phyloP scores from a whole-genome alignment of 2,113 vertebrate species.

The Vulpes lagopus region DNA sequence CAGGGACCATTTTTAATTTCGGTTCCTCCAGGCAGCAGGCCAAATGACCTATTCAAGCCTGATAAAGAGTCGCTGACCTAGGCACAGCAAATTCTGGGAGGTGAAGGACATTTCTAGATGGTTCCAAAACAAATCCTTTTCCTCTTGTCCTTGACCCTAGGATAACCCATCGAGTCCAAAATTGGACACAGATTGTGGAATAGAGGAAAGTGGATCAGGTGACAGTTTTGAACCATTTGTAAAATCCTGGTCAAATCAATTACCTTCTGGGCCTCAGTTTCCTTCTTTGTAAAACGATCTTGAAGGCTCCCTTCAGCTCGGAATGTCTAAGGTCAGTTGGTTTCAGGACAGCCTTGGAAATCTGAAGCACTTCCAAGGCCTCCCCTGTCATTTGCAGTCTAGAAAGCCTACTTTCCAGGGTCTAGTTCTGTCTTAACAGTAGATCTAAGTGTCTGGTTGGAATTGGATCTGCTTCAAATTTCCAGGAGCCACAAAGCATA shows the following conservation, averaged over 20 bases:
- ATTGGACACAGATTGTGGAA: not conserved
- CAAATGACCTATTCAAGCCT: conserved; percentile 58
- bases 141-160: not conserved
- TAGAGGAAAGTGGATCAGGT: not conserved
- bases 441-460: conserved; percentile 31
- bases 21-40: conserved; percentile 52
- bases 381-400: not conserved
- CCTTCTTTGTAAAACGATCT: not conserved
- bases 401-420: conserved; percentile 38
- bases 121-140: conserved; percentile 50
- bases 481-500: conserved; percentile 51
- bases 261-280: not conserved
- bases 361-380: not conserved
- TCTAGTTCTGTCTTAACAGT: conserved; percentile 30
- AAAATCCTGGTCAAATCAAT: not conserved
- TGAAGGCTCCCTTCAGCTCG: not conserved
- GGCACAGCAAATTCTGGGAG: conserved; percentile 59
- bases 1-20: not conserved
- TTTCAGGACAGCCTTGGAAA: conserved; percentile 21
- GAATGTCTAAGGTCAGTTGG: not conserved
- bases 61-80: conserved; percentile 68
- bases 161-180: not conserved
- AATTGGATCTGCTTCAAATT: conserved; percentile 57
- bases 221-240: not conserved
- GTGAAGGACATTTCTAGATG: conserved; percentile 55